These are phyloP conservation scores for Sebastes taczanowskii DNA, from an alignment of 2,797 vertebrate genomes.

Conservation along the genomic window DNA sequence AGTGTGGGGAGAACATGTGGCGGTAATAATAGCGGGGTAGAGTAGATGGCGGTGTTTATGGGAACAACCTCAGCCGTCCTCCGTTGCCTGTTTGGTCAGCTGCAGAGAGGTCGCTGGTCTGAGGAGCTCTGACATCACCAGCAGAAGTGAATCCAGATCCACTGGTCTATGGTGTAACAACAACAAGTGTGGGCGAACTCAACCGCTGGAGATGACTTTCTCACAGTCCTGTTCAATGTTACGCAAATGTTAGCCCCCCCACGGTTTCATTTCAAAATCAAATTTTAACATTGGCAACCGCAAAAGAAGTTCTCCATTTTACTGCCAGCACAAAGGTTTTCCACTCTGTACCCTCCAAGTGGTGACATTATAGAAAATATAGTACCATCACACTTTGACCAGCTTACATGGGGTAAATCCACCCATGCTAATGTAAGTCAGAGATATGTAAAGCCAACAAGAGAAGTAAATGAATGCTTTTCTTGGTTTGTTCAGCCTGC, in stretches of 20 bases:
- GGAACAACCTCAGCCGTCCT: slow-evolving; percentile 47
- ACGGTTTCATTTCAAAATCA: slow-evolving; percentile 35
- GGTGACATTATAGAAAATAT: not conserved
- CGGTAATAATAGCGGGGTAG: slow-evolving; percentile 56
- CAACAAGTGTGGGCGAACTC: slow-evolving; percentile 20
- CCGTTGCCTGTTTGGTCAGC: slow-evolving; percentile 76
- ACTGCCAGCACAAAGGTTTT: slow-evolving; percentile 9
- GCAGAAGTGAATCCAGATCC: slow-evolving; percentile 56
- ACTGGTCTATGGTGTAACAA: slow-evolving; percentile 21
- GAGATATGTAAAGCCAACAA: not conserved
- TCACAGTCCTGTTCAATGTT: slow-evolving; percentile 49
- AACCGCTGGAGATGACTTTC: slow-evolving; percentile 40
- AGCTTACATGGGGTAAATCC: not conserved
- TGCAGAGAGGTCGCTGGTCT: slow-evolving; percentile 58
- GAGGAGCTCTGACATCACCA: slow-evolving; percentile 66
- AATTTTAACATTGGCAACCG: slow-evolving; percentile 7
- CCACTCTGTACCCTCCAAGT: not conserved
- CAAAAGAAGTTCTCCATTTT: not conserved
- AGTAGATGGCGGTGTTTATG: slow-evolving; percentile 59
- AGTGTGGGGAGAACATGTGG: slow-evolving; percentile 53
- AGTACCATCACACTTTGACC: not conserved
- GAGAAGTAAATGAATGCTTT: not conserved
- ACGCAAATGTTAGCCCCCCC: slow-evolving; percentile 3
- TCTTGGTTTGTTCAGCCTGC: not conserved
- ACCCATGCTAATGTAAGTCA: not conserved